Evolutionary conservation across 2,113 vertebrate genomes (phyloP).

Genomic region (Antidorcas marsupialis): DNA sequence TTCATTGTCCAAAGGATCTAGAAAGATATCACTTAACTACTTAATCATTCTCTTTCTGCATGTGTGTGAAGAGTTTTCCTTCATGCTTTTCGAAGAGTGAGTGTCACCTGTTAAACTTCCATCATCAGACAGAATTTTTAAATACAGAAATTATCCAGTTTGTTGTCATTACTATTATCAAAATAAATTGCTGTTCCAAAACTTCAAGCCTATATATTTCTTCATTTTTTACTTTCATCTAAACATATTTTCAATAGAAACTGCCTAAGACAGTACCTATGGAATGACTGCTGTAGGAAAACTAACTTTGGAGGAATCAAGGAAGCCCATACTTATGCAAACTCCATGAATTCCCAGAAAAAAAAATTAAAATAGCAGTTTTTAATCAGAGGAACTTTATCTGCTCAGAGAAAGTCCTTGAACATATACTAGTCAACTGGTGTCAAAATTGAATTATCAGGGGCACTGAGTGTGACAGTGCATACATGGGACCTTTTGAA

Average conservation of each 20-base stretch:
- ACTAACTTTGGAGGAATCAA: neutral
- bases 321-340: neutral
- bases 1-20: neutral
- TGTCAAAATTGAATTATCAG: neutral
- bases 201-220: neutral
- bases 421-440: neutral
- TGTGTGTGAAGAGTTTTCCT: neutral
- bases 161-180: neutral
- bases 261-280: neutral
- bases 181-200: neutral
- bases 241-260: slow-evolving; percentile 2
- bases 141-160: neutral
- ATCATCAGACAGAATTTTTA: neutral
- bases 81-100: neutral
- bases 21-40: neutral
- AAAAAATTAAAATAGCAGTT: neutral
- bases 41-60: neutral
- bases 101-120: neutral
- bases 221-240: slow-evolving; percentile 3
- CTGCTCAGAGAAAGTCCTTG: neutral
- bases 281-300: neutral
- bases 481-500: neutral
- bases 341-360: neutral
- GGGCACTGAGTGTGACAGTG: neutral
- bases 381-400: neutral